Percentiles rank a stretch among this genome's conserved stretches.
These are phyloP conservation scores for Astropecten irregularis DNA, from an alignment of 53 echinoderm and acorn worm species.

Conservation along the genomic window DNA sequence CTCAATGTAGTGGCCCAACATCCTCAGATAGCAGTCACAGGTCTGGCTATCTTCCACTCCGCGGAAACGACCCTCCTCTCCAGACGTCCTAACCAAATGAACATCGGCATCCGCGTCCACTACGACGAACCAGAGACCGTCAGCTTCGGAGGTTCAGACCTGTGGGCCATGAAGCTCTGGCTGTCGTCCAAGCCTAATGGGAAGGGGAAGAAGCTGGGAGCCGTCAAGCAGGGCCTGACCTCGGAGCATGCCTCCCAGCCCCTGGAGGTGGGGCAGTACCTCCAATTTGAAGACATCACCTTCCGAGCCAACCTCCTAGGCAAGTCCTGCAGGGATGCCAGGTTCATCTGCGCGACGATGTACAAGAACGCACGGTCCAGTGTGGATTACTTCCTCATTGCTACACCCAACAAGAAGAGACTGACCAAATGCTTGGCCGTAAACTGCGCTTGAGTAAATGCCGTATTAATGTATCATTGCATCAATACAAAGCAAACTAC, in stretches of 20 bases:
- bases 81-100: conserved; percentile 29
- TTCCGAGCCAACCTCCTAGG: conserved; percentile 35
- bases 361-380: conserved; percentile 27
- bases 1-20: not conserved
- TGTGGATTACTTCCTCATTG: conserved; percentile 29
- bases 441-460: conserved; percentile 6
- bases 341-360: conserved; percentile 53
- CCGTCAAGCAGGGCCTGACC: conserved; percentile 38
- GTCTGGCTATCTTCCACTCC: conserved; percentile 31
- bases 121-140: conserved; percentile 47
- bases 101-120: conserved; percentile 35
- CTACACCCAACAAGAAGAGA: not conserved
- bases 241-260: conserved; percentile 22
- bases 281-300: conserved; percentile 37
- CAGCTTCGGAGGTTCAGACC: conserved; percentile 52
- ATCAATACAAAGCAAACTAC: too few relatives aligned
- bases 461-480: too few relatives aligned
- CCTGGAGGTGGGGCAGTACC: conserved; percentile 7
- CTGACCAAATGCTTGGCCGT: conserved; percentile 32
- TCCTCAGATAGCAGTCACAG: conserved; percentile 40
- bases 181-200: conserved; percentile 67
- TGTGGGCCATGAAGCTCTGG: conserved; percentile 72
- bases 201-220: conserved; percentile 50
- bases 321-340: conserved; percentile 46
- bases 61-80: not conserved